Conservation (phyloP, 2,797 vertebrate species). For the Zenarchopterus dispar region DNA sequence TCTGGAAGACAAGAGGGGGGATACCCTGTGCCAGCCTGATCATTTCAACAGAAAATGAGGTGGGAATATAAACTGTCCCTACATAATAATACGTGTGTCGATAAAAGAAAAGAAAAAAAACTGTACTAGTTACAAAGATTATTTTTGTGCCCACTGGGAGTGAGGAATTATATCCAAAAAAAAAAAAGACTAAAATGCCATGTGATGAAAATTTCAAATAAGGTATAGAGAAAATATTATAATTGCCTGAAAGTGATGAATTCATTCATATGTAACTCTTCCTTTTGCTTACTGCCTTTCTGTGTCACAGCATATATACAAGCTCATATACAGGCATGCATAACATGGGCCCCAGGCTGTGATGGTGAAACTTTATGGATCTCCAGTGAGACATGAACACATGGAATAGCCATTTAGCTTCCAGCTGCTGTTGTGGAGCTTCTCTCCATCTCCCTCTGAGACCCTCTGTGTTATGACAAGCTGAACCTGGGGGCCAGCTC, state of each 20-base stretch:
- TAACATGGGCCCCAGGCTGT: conserved; percentile 51
- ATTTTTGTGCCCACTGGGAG: conserved; percentile 21
- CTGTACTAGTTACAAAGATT: background rate
- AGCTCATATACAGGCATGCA: conserved; percentile 7
- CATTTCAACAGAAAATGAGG: conserved; percentile 50
- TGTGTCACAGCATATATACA: conserved; percentile 16
- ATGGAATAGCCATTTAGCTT: conserved; percentile 71
- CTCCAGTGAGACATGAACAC: conserved; percentile 73
- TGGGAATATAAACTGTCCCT: conserved; percentile 29
- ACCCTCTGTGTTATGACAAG: conserved; percentile 53
- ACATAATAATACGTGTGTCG: too few relatives aligned
- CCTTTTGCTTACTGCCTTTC: conserved; percentile 24
- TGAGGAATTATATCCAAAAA: conserved; percentile 30
- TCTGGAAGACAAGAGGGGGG: conserved; percentile 24
- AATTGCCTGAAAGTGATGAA: conserved; percentile 43
- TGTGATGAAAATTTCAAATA: conserved; percentile 19
- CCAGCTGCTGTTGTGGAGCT: conserved; percentile 69
- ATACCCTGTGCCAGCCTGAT: conserved; percentile 28
- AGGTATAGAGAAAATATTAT: conserved; percentile 41
- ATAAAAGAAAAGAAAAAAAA: too few relatives aligned
- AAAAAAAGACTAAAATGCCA: conserved; percentile 42
- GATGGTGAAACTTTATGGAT: conserved; percentile 64
- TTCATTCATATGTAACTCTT: conserved; percentile 32
- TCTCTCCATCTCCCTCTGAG: conserved; percentile 51
- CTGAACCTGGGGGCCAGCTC: conserved; percentile 43